Percentiles rank a stretch among this genome's conserved stretches.
Conservation (phyloP, 2,797 vertebrate species). For the Trachurus trachurus region DNA sequence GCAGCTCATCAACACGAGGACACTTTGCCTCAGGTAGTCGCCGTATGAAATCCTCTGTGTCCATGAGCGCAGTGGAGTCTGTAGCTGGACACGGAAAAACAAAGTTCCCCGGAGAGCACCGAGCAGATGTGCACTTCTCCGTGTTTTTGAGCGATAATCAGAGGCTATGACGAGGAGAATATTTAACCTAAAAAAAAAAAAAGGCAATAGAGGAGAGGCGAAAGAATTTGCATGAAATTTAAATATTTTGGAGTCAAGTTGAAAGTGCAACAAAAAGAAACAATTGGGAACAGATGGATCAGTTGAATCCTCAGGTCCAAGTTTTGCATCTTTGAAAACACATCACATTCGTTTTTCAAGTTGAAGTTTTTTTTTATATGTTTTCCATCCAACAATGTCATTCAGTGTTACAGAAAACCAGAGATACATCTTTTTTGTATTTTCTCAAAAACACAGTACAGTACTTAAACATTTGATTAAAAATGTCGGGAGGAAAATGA, state of each 20-base stretch:
- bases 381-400: not conserved
- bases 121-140: conserved; percentile 12
- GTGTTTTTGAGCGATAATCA: conserved; percentile 10
- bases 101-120: not conserved
- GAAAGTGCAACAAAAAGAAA: not conserved
- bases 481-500: too few species aligned
- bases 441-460: too few species aligned
- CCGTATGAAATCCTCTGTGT: not conserved
- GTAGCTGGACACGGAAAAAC: not conserved
- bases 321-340: not conserved
- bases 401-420: too few species aligned
- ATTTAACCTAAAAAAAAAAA: not conserved
- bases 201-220: not conserved
- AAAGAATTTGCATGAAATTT: not conserved
- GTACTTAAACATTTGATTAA: too few species aligned
- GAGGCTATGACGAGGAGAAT: not conserved
- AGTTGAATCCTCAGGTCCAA: not conserved
- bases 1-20: conserved; percentile 18
- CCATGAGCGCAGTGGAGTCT: conserved; percentile 17
- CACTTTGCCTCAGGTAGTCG: conserved; percentile 16
- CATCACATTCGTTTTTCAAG: not conserved
- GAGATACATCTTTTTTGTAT: too few species aligned
- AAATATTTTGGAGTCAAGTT: not conserved
- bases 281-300: not conserved
- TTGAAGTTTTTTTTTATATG: not conserved